phyloP scores from a whole-genome alignment of 2,113 vertebrate species.

The Chlamydotis undulata region DNA sequence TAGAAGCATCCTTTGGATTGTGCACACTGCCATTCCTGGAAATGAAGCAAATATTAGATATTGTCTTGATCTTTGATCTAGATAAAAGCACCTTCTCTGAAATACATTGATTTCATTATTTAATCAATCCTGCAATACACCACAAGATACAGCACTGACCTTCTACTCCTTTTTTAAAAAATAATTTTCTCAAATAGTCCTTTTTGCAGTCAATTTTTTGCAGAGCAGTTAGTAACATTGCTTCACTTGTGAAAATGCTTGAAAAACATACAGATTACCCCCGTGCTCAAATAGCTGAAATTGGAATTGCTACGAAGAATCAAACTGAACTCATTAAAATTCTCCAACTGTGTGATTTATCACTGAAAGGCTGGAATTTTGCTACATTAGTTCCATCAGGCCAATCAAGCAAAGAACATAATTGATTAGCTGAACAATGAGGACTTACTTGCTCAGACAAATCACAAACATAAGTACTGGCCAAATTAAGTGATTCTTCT shows the following conservation, averaged over 20 bases:
- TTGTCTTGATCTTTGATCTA: not conserved
- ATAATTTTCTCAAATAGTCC: not conserved
- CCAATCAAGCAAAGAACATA: not conserved
- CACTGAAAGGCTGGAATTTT: not conserved
- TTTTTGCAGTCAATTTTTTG: not conserved
- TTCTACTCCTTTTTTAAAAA: not conserved
- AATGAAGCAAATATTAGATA: not conserved
- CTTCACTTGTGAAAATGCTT: not conserved
- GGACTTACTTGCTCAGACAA: not conserved
- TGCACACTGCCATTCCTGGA: constrained; percentile 84
- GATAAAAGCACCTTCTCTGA: not conserved
- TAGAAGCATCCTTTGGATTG: constrained; percentile 89
- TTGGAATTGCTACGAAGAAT: not conserved
- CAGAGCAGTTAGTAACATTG: not conserved
- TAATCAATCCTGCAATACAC: not conserved
- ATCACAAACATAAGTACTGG: not conserved
- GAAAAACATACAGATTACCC: not conserved
- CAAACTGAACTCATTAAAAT: not conserved
- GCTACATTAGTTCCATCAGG: not conserved
- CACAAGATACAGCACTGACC: not conserved
- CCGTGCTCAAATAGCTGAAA: not conserved
- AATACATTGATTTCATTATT: not conserved
- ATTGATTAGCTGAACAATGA: not conserved
- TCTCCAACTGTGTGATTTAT: not conserved
- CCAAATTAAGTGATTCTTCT: not conserved